Percentiles rank a stretch among this genome's conserved stretches.
phyloP scores from a whole-genome alignment of 2,888 invertebrate species.

The Nysson spinosus region DNA sequence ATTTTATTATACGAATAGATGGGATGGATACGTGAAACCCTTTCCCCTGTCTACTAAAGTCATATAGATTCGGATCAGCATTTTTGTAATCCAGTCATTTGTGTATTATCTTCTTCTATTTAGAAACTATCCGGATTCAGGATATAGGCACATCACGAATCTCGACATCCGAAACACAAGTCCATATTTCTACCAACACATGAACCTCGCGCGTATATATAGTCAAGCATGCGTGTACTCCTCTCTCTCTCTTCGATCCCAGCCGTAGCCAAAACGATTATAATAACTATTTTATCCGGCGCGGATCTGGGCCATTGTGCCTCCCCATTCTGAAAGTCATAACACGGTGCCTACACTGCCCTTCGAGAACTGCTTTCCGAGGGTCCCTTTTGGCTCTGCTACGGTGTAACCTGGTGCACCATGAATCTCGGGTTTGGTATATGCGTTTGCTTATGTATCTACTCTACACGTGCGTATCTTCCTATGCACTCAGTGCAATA shows the following conservation, averaged over 20 bases:
- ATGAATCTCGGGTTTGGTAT: constrained; percentile 57
- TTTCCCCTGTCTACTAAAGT: constrained; percentile 10
- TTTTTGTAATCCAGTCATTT: constrained; percentile 68
- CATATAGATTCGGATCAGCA: constrained; percentile 61
- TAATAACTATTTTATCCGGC: constrained; percentile 77
- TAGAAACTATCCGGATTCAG: constrained; percentile 30
- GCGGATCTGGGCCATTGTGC: constrained; percentile 77
- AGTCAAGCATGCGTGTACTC: not conserved
- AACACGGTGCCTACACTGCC: constrained; percentile 74
- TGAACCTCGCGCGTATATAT: constrained; percentile 22
- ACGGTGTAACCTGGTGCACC: constrained; percentile 49
- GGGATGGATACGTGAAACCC: not conserved
- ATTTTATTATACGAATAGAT: no score
- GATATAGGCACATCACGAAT: constrained; percentile 18
- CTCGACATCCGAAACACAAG: constrained; percentile 8
- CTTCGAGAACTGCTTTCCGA: constrained; percentile 60
- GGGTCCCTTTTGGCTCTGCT: constrained; percentile 41
- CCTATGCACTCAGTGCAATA: no score
- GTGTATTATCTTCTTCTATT: constrained; percentile 56
- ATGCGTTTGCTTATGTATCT: no score
- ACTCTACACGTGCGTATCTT: constrained; percentile 26
- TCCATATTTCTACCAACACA: constrained; percentile 1
- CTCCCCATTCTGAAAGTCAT: constrained; percentile 77
- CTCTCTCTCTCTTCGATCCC: constrained; percentile 41
- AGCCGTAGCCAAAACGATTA: constrained; percentile 73